Evolutionary conservation across 2,113 vertebrate genomes (phyloP).

Genomic region (Macrotus californicus): DNA sequence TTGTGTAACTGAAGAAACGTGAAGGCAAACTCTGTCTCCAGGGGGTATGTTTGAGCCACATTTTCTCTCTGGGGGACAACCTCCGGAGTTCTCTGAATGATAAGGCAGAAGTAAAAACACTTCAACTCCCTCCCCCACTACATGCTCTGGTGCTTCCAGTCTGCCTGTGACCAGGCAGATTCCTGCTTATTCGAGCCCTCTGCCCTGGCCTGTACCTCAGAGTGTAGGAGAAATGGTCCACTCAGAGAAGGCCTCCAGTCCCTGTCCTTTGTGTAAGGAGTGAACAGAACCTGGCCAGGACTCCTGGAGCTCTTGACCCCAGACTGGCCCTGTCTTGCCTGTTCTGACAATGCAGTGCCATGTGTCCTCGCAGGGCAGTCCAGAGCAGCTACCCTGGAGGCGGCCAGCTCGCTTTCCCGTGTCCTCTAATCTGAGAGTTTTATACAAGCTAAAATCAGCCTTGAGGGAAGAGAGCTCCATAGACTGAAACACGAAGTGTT

Average conservation of each 20-base stretch:
- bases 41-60: neutral
- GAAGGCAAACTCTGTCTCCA: neutral
- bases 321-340: neutral
- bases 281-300: neutral
- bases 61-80: neutral
- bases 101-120: constrained; percentile 51
- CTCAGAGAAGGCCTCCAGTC: neutral
- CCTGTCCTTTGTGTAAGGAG: neutral
- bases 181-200: neutral
- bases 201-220: neutral
- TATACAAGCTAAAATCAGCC: neutral
- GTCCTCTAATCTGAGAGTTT: neutral
- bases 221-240: neutral
- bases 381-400: neutral
- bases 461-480: neutral
- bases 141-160: neutral
- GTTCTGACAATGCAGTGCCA: neutral
- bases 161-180: neutral
- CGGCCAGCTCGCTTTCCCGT: neutral
- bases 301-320: neutral
- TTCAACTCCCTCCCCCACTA: constrained; percentile 43
- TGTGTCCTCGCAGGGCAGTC: neutral
- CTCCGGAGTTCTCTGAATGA: constrained; percentile 4
- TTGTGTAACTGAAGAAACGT: neutral
- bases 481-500: neutral